Evolutionary conservation across 2,797 vertebrate species (phyloP).

Genomic region (Hypotaenidia philippensis): DNA sequence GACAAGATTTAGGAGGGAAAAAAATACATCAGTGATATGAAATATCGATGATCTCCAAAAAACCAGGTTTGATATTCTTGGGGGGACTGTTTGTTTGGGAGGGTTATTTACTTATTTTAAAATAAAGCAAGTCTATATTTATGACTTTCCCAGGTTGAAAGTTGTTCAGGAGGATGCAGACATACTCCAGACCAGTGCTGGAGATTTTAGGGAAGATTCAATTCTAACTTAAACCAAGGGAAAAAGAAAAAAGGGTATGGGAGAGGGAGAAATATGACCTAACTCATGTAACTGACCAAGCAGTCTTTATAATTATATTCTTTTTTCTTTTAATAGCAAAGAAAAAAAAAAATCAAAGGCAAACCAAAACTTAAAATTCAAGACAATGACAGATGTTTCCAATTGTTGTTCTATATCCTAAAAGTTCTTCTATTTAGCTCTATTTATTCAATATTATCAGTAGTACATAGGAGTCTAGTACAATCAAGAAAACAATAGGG

Average conservation of each 20-base stretch:
- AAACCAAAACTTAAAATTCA: not conserved
- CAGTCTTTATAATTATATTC: not conserved
- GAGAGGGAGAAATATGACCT: not conserved
- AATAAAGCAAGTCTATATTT: not conserved
- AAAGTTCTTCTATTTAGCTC: not conserved
- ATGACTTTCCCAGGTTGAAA: not conserved
- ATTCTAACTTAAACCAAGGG: not conserved
- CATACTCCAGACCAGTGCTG: not conserved
- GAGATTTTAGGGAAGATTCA: not conserved
- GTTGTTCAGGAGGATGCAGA: not conserved
- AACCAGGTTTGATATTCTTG: fast-evolving
- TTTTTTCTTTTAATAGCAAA: not conserved
- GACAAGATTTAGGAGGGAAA: not conserved
- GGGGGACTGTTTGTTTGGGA: fast-evolving
- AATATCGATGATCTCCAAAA: not conserved
- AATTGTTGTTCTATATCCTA: not conserved
- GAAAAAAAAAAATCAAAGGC: not conserved
- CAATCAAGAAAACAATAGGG: not conserved
- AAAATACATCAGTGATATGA: fast-evolving
- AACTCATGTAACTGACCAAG: not conserved
- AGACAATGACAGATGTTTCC: not conserved
- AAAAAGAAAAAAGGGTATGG: not conserved
- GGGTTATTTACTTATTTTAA: not conserved
- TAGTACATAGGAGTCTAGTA: not conserved
- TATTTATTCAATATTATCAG: not conserved